Base-by-base conservation (phyloP, 2,797 vertebrate species). In the Pseudocheirus occidentalis region DNA sequence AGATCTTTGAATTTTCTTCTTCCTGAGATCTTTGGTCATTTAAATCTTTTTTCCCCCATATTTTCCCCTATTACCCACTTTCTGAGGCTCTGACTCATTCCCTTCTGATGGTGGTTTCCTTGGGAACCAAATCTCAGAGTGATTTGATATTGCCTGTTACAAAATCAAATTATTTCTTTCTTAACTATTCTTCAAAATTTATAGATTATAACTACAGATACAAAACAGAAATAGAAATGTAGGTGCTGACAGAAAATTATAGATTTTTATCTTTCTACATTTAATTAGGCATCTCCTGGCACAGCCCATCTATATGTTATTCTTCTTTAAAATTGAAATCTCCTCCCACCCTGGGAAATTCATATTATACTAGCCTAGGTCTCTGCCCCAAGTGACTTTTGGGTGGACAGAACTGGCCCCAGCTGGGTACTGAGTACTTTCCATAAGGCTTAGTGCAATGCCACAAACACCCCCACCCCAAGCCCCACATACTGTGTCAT, bases 131-230 rank as follows among this genome's bases (percentile, higher is more conserved):
- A 66, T 66, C 34, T 66, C 59, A 66, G 31, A 34, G 13, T 66
- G 34, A 66, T 66, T 14, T 66, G 34, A 66, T 66, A n/a, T 66
- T 18, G 34, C 62, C 13, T n/a, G n/a, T 66, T n/a, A 66, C 34
- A 66, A n/a, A 66, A 66, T 66, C 34, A 18, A 66, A 66, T n/a
- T 66, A n/a, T 89, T 92, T 59, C 31, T 94, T 94, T 94, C n/a
- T 53, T 93, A 91, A 55, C 56, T 91, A 56, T 50, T 54, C 31
- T 94, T 92, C 66, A 87, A 93, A 95, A 96, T 90, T 13, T 92
- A 90, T 21, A 91, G 28, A 50, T 94, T 94, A n/a, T 66, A 81
- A 29, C 27, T 92, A 16, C 18, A 87, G 91, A 50, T 5, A 90
- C 9, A 34, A 66, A 62, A n/a, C 62, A 66, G 34, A 5, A 66